Evolutionary conservation across 2,113 vertebrate genomes (phyloP).

Genomic region (Garra rufa): DNA sequence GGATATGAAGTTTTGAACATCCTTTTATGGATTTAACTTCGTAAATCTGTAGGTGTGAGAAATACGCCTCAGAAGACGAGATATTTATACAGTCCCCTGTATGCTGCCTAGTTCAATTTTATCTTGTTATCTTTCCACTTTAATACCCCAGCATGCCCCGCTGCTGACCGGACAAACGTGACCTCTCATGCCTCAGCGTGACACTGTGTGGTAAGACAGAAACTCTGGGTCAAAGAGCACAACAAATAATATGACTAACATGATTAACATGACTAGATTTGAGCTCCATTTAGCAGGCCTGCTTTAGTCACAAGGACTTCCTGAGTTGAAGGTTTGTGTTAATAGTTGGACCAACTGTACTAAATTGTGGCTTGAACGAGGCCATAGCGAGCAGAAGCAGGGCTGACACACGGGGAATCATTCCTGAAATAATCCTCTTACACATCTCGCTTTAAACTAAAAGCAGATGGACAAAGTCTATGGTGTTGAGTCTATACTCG

Average conservation of each 20-base stretch:
- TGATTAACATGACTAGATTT: constrained; percentile 21
- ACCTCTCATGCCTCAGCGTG: constrained; percentile 11
- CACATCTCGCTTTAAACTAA: constrained; percentile 66
- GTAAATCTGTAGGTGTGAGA: constrained; percentile 45
- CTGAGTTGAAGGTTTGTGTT: constrained; percentile 19
- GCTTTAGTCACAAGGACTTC: constrained; percentile 10
- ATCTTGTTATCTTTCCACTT: constrained; percentile 33
- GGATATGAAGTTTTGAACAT: background rate
- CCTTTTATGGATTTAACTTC: constrained; percentile 22
- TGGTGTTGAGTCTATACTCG: constrained; percentile 10
- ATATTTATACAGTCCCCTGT: constrained; percentile 8
- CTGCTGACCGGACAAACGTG: background rate
- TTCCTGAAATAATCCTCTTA: constrained; percentile 69
- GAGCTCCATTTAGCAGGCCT: constrained; percentile 24
- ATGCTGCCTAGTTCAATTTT: constrained; percentile 22
- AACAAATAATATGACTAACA: constrained; percentile 21
- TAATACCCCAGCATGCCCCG: constrained; percentile 32
- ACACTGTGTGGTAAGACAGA: constrained; percentile 10
- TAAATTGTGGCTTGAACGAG: background rate
- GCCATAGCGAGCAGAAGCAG: background rate
- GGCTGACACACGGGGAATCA: background rate
- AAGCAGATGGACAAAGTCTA: constrained; percentile 69
- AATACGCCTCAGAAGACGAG: background rate
- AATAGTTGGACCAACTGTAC: constrained; percentile 20
- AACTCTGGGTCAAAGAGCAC: constrained; percentile 1